phyloP scores from a whole-genome alignment of 2,113 vertebrate species.

The Gavia stellata region DNA sequence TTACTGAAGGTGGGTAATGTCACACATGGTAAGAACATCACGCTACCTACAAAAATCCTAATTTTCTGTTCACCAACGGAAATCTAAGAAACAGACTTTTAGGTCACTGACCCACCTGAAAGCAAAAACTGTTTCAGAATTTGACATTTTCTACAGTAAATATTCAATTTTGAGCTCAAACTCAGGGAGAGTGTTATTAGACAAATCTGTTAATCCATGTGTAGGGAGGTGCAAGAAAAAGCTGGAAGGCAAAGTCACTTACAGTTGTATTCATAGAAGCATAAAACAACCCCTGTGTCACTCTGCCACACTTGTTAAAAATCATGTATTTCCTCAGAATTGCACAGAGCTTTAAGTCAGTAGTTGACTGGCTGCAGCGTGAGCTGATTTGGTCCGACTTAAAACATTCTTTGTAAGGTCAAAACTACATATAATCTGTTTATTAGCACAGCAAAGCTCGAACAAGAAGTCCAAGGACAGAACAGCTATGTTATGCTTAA shows the following conservation, averaged over 20 bases:
- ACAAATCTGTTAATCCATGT: not conserved
- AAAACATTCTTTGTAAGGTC: not conserved
- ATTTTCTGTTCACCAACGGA: not conserved
- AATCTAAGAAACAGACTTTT: not conserved
- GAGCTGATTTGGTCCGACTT: not conserved
- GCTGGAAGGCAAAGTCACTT: not conserved
- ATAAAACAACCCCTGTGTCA: not conserved
- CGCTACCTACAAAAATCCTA: not conserved
- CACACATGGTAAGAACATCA: not conserved
- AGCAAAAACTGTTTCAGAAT: not conserved
- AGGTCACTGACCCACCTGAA: not conserved
- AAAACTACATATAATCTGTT: not conserved
- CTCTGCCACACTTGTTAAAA: not conserved
- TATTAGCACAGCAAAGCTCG: not conserved
- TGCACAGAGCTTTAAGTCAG: not conserved
- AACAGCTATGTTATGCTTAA: not conserved
- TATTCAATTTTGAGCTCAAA: not conserved
- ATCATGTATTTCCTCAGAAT: not conserved
- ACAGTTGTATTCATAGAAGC: rapidly evolving
- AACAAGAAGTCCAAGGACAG: not conserved
- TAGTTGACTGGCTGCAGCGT: not conserved
- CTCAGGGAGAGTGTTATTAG: not conserved
- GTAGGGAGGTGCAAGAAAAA: not conserved
- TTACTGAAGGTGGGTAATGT: not conserved
- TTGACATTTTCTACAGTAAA: not conserved